phyloP scores from a whole-genome alignment of 2,888 invertebrate species.

The Pterobdella sp. region DNA sequence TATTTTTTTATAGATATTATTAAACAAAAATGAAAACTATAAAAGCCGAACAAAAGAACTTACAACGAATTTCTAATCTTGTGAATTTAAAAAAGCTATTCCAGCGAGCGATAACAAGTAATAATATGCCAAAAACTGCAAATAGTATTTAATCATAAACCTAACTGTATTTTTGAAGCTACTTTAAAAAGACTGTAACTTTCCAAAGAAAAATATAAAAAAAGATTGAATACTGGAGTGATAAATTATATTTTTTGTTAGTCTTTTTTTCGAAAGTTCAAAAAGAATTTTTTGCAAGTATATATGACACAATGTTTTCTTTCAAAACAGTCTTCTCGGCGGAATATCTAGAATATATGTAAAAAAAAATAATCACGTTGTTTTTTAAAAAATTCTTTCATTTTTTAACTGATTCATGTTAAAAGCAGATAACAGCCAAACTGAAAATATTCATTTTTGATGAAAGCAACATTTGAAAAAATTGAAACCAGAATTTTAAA shows the following conservation, averaged over 20 bases:
- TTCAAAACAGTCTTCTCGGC: too few species aligned
- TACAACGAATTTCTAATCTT: background rate
- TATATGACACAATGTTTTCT: too few species aligned
- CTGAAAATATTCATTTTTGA: too few species aligned
- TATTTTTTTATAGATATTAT: background rate
- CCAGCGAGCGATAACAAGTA: background rate
- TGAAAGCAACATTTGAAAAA: too few species aligned
- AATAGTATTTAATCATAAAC: background rate
- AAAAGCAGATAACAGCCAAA: too few species aligned
- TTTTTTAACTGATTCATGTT: too few species aligned
- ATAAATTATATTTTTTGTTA: background rate
- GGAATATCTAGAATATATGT: too few species aligned
- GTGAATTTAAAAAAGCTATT: background rate
- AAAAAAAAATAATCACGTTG: too few species aligned
- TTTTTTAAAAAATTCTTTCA: too few species aligned
- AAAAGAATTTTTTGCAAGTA: too few species aligned
- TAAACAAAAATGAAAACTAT: background rate
- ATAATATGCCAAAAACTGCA: background rate
- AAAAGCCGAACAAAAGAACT: background rate
- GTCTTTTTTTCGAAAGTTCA: too few species aligned
- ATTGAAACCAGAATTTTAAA: too few species aligned
- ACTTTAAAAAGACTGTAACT: background rate
- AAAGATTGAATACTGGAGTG: background rate
- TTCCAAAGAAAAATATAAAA: background rate
- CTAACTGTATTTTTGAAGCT: background rate